Percentiles rank a stretch among this genome's conserved stretches.
phyloP scores from a whole-genome alignment of 2,888 invertebrate species.

The Chaitophorus viminalis region DNA sequence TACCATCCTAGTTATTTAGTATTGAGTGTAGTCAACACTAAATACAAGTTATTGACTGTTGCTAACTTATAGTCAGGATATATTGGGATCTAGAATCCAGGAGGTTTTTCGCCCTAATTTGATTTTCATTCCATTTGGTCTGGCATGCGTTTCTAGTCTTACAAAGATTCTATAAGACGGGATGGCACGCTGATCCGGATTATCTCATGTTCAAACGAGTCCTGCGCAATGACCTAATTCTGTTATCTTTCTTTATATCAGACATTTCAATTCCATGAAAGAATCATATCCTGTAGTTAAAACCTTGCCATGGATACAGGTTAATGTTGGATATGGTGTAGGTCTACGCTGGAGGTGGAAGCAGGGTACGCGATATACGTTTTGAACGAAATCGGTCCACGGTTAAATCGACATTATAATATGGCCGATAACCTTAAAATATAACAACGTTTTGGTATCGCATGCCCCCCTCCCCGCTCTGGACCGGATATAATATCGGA shows the following conservation, averaged over 20 bases:
- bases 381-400: background rate
- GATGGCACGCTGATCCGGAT: slow-evolving; percentile 48
- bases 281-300: slow-evolving; percentile 2
- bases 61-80: background rate
- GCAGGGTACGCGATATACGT: background rate
- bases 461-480: too few relatives aligned
- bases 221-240: slow-evolving; percentile 50
- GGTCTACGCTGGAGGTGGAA: background rate
- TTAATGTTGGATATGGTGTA: background rate
- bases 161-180: slow-evolving; percentile 1
- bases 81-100: slow-evolving; percentile 8
- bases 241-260: background rate
- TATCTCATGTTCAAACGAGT: slow-evolving; percentile 35
- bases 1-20: background rate
- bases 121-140: slow-evolving; percentile 40
- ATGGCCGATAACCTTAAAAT: too few relatives aligned
- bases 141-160: background rate
- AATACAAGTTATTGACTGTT: background rate
- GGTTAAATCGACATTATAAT: background rate
- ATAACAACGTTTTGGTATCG: too few relatives aligned
- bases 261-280: slow-evolving; percentile 9
- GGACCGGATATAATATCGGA: too few relatives aligned
- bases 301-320: background rate
- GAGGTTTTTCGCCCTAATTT: slow-evolving; percentile 17
- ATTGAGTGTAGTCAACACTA: background rate